Base-by-base conservation (phyloP, 1,140 invertebrate species). In the Drosophila nasuta region DNA sequence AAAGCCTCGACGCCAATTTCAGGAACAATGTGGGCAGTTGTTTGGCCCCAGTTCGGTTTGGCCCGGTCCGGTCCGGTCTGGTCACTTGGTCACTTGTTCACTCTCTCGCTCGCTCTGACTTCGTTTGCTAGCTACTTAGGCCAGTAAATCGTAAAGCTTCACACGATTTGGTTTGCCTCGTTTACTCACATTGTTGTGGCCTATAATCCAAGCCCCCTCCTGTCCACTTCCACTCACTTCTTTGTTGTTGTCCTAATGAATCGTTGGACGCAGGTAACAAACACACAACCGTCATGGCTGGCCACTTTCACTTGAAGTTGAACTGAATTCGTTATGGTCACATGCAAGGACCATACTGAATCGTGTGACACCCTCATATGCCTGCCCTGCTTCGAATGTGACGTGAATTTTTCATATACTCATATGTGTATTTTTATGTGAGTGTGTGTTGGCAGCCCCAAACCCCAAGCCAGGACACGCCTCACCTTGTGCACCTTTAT, bases 211-310 rank as follows among this genome's bases (percentile, higher is more conserved):
- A 4, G 3, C 20, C 20, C 3, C 20, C 20, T 17, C 41, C 51
- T 25, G 56, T 59, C 60, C 56, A 30, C n/a, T 28, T 10, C n/a
- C 3, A 3, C 28, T 13, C 5, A 20, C 28, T 17, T 43, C 8
- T 17, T 7, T 25, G 35, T 52, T 63, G 64, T 71, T 82, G 75
- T 64, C 33, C 65, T 71, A 75, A 81, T 81, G 79, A 73, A 76
- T 70, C 62, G 69, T 52, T 67, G 30, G 73, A 69, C 49, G 64
- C 48, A 46, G 49, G 38, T 60, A 51, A 52, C 51, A 28, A 51
- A 52, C 51, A 28, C 45, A 20, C 64, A 49, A 43, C 38, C 33
- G 46, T 38, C 69, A 71, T 67, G 35, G 25, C 60, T 38, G 35
- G n/a, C 43, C 73, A 59, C 74, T 30, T 17, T 30, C 52, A 56